Conservation (phyloP, 1,140 invertebrate species). For the Heliconius eleuchia region DNA sequence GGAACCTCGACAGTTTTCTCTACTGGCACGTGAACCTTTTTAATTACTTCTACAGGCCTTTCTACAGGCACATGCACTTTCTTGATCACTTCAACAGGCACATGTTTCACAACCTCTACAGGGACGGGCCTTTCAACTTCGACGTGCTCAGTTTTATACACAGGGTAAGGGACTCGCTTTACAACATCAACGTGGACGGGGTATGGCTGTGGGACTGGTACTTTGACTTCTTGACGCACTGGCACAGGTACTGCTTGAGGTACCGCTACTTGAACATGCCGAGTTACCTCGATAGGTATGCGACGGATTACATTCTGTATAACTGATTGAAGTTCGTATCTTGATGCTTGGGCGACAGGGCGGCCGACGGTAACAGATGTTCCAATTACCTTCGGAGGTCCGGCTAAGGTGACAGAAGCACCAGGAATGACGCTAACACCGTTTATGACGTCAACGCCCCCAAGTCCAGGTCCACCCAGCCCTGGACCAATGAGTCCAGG, state of each 20-base stretch:
- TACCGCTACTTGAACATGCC: conserved; percentile 69
- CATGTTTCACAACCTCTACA: conserved; percentile 69
- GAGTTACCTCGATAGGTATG: conserved; percentile 65
- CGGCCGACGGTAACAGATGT: conserved; percentile 61
- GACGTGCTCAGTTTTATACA: conserved; percentile 71
- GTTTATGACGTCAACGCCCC: neutral
- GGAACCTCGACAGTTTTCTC: conserved; percentile 74
- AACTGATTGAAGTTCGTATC: conserved; percentile 72
- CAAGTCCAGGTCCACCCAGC: neutral
- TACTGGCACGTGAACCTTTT: conserved; percentile 71
- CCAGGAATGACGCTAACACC: neutral
- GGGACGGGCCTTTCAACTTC: conserved; percentile 76
- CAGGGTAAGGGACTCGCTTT: conserved; percentile 72
- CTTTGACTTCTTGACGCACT: conserved; percentile 70
- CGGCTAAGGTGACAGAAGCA: conserved; percentile 27
- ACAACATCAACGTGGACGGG: conserved; percentile 74
- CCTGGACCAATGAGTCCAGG: neutral
- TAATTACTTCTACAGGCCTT: conserved; percentile 72
- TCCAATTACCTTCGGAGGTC: conserved; percentile 60
- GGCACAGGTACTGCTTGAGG: conserved; percentile 66
- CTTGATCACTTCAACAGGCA: conserved; percentile 70
- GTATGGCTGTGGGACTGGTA: conserved; percentile 77
- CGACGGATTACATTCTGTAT: conserved; percentile 71
- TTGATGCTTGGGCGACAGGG: conserved; percentile 47
- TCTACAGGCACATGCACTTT: conserved; percentile 73